Percentiles rank a stretch among this genome's conserved stretches.
Conservation (phyloP, 2,797 vertebrate species). For the Thripadectes ignobilis region DNA sequence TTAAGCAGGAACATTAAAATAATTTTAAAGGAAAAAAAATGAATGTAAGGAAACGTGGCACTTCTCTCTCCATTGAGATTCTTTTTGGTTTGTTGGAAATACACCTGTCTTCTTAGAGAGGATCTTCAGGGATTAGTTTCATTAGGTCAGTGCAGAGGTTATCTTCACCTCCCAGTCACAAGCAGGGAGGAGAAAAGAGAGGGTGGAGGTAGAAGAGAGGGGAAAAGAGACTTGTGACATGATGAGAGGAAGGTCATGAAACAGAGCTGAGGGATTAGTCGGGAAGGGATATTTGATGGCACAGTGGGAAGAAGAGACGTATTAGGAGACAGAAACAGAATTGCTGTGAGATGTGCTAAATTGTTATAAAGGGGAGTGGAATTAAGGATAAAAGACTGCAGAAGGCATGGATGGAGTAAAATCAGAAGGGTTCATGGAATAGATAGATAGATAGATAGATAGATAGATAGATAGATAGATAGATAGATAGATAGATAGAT, state of each 20-base stretch:
- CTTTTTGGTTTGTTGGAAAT: not conserved
- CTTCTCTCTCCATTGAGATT: not conserved
- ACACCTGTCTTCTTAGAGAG: not conserved
- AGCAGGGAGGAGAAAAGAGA: not conserved
- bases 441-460: not conserved
- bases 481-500: not conserved
- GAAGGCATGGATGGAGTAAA: not conserved
- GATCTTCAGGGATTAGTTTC: not conserved
- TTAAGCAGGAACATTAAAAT: not conserved
- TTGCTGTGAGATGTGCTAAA: not conserved
- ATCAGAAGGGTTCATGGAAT: not conserved
- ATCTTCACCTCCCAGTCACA: not conserved
- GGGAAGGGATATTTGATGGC: not conserved
- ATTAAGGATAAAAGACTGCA: not conserved
- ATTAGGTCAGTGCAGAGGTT: not conserved
- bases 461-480: not conserved
- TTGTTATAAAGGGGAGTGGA: not conserved
- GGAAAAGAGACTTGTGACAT: not conserved
- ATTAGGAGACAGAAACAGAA: not conserved
- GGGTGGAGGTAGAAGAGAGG: not conserved
- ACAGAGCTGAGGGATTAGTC: not conserved
- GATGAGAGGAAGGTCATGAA: not conserved
- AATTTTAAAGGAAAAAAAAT: not conserved
- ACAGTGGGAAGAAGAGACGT: not conserved
- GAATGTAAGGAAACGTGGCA: not conserved